Conservation (phyloP, 1,140 invertebrate genomes). For the Panulirus ornatus region DNA sequence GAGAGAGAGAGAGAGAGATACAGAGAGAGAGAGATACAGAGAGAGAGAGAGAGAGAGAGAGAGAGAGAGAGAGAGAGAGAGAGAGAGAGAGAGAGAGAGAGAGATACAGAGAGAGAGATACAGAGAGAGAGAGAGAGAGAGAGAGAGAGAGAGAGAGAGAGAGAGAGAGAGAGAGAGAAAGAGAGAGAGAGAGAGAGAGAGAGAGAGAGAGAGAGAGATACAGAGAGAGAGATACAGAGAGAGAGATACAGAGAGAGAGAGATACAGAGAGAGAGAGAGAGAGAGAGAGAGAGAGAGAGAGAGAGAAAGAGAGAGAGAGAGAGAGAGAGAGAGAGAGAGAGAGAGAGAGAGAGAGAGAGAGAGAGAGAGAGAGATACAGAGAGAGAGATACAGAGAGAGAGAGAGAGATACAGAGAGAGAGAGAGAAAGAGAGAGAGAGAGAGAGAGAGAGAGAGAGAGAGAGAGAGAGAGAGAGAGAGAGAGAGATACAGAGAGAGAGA, state of each 20-base stretch:
- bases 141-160: not conserved
- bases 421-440: no score
- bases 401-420: no score
- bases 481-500: no score
- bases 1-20: no score
- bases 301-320: not conserved
- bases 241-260: no score
- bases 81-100: conserved; percentile 4
- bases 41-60: not conserved
- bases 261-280: no score
- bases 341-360: not conserved
- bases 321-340: not conserved
- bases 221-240: no score
- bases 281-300: not conserved
- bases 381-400: no score
- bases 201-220: not conserved
- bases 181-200: not conserved
- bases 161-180: not conserved
- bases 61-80: not conserved
- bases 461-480: no score
- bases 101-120: not conserved
- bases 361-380: no score
- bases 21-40: not conserved
- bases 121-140: conserved; percentile 3
- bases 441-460: no score